Conservation (phyloP, 2,797 vertebrate species). For the Micromesistius poutassou region DNA sequence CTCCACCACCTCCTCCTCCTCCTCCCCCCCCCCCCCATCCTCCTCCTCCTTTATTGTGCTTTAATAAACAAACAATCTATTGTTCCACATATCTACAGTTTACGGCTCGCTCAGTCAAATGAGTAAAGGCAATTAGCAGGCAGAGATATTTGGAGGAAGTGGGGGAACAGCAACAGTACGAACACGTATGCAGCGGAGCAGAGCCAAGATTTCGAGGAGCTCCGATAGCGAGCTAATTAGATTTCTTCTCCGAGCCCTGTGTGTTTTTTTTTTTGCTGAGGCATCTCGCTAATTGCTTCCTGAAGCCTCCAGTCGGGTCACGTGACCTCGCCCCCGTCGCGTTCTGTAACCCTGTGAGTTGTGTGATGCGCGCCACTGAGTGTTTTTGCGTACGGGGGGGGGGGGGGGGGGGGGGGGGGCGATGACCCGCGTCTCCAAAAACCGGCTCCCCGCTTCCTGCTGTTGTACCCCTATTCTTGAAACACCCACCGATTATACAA, state of each 20-base stretch:
- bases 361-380: background rate
- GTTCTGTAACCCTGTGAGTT: background rate
- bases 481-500: slow-evolving; percentile 16
- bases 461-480: slow-evolving; percentile 15
- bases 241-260: slow-evolving; percentile 57
- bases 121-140: slow-evolving; percentile 70
- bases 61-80: slow-evolving; percentile 71
- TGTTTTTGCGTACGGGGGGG: too few relatives aligned
- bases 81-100: slow-evolving; percentile 71
- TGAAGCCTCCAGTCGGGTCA: slow-evolving; percentile 65
- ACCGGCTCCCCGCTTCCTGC: slow-evolving; percentile 3
- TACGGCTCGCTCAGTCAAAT: slow-evolving; percentile 68
- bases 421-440: background rate
- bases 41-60: slow-evolving; percentile 57
- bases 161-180: slow-evolving; percentile 11
- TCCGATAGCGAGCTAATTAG: slow-evolving; percentile 75
- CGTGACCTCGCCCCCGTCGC: slow-evolving; percentile 55
- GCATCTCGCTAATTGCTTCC: slow-evolving; percentile 70
- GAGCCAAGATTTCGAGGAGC: slow-evolving; percentile 49
- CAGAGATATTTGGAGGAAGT: slow-evolving; percentile 37
- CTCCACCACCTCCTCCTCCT: slow-evolving; percentile 39
- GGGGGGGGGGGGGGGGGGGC: too few relatives aligned
- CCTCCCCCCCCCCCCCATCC: slow-evolving; percentile 38
- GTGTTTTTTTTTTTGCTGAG: slow-evolving; percentile 51
- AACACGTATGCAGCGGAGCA: slow-evolving; percentile 58